Evolutionary conservation across 2,113 vertebrate genomes (phyloP).

Genomic region (Hydrochoerus hydrochaeris): DNA sequence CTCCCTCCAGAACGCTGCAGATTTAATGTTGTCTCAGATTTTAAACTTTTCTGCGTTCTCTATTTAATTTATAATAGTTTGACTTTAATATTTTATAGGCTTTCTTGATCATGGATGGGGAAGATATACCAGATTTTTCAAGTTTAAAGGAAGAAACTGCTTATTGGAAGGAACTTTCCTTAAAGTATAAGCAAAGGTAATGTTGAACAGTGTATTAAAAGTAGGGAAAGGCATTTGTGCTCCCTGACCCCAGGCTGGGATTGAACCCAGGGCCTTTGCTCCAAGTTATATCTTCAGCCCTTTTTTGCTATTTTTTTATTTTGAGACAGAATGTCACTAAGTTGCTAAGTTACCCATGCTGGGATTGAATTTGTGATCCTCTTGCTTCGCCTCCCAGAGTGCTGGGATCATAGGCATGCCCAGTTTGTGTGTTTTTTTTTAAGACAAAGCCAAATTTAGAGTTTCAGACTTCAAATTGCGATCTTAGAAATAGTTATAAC

Average conservation of each 20-base stretch:
- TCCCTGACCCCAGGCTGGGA: neutral
- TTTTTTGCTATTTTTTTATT: neutral
- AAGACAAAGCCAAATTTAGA: constrained; percentile 55
- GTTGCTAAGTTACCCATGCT: neutral
- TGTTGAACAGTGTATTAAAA: constrained; percentile 37
- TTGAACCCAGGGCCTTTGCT: neutral
- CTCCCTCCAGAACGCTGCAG: constrained; percentile 5
- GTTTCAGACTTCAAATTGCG: constrained; percentile 21
- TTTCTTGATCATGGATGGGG: constrained; percentile 95
- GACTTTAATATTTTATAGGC: constrained; percentile 85
- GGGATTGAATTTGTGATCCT: neutral
- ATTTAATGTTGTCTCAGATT: neutral
- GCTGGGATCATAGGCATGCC: neutral
- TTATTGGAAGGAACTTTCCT: constrained; percentile 96
- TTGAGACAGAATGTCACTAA: neutral
- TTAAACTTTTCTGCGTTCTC: neutral
- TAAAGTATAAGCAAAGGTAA: constrained; percentile 97
- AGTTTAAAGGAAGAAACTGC: constrained; percentile 97
- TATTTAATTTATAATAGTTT: constrained; percentile 23
- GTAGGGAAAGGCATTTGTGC: neutral
- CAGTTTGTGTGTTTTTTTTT: constrained; percentile 18
- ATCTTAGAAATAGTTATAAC: constrained; percentile 46
- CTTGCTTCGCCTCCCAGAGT: neutral
- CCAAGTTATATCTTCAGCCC: neutral
- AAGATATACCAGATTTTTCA: constrained; percentile 96